Evolutionary conservation across 2,888 invertebrate genomes (phyloP).

Genomic region (Odontothrips loti): DNA sequence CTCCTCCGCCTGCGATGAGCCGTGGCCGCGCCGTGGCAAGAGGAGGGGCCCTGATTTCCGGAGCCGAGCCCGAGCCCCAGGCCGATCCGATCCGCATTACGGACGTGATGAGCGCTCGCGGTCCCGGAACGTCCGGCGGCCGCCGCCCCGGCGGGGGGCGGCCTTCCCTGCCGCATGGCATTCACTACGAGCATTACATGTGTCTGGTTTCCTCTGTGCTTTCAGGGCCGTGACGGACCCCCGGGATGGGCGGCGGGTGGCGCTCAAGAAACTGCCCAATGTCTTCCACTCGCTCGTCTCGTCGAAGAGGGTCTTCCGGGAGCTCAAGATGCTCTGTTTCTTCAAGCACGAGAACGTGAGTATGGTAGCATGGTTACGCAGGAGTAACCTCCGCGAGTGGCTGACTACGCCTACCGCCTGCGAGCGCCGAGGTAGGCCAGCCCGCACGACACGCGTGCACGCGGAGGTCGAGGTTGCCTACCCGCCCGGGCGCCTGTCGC

Average conservation of each 20-base stretch:
- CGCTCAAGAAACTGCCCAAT: constrained; percentile 99
- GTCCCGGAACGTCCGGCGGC: neutral
- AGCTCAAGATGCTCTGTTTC: constrained; percentile 98
- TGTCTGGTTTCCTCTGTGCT: constrained; percentile 37
- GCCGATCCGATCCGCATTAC: no score
- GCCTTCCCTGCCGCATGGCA: no score
- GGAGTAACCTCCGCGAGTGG: no score
- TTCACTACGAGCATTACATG: neutral
- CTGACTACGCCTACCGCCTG: no score
- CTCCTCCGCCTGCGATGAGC: neutral
- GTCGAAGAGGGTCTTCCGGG: constrained; percentile 96
- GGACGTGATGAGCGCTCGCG: neutral
- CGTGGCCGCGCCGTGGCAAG: neutral
- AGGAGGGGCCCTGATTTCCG: constrained; percentile 7
- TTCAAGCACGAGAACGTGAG: constrained; percentile 99
- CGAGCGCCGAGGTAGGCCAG: no score
- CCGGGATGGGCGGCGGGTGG: constrained; percentile 94
- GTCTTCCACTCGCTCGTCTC: constrained; percentile 99
- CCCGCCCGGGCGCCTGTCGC: neutral
- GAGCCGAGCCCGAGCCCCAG: neutral
- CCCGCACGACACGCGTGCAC: no score
- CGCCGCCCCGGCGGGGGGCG: no score
- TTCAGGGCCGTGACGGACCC: constrained; percentile 99
- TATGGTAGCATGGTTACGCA: constrained; percentile 43
- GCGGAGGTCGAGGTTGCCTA: neutral